Evolutionary conservation across 1,140 invertebrate genomes (phyloP).

Genomic region (Drosophila bocki): DNA sequence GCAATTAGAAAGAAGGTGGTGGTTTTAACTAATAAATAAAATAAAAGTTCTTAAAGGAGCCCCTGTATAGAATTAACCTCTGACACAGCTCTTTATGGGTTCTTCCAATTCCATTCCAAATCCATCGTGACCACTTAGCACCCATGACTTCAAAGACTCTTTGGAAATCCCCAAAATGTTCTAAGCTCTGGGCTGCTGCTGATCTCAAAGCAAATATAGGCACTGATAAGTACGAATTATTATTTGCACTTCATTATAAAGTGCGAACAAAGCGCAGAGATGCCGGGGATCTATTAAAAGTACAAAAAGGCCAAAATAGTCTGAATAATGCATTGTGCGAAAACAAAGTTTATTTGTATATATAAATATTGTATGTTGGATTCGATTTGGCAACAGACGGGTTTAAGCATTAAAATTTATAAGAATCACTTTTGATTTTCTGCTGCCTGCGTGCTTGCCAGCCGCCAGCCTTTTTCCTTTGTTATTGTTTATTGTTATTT

Average conservation of each 20-base stretch:
- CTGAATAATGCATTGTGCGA: conserved; percentile 22
- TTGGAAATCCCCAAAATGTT: conserved; percentile 33
- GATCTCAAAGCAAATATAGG: conserved; percentile 69
- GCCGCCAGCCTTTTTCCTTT: conserved; percentile 4
- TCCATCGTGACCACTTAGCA: conserved; percentile 53
- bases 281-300: conserved; percentile 4
- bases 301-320: conserved; percentile 18
- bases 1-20: background rate
- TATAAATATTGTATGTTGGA: conserved; percentile 1
- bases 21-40: background rate
- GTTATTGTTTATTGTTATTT: conserved; percentile 54
- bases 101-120: conserved; percentile 4
- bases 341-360: background rate
- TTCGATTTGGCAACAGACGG: conserved; percentile 11
- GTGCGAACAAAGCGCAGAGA: conserved; percentile 25
- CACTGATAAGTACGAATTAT: conserved; percentile 13
- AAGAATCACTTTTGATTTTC: conserved; percentile 78
- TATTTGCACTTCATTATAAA: conserved; percentile 56
- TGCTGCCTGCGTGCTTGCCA: conserved; percentile 15
- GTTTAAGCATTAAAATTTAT: conserved; percentile 59
- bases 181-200: conserved; percentile 28
- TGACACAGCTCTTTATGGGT: background rate
- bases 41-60: background rate
- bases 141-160: conserved; percentile 27
- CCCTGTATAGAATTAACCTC: background rate